These are phyloP conservation scores for Nymphicus hollandicus DNA, from an alignment of 2,113 vertebrate genomes.

Conservation along the genomic window DNA sequence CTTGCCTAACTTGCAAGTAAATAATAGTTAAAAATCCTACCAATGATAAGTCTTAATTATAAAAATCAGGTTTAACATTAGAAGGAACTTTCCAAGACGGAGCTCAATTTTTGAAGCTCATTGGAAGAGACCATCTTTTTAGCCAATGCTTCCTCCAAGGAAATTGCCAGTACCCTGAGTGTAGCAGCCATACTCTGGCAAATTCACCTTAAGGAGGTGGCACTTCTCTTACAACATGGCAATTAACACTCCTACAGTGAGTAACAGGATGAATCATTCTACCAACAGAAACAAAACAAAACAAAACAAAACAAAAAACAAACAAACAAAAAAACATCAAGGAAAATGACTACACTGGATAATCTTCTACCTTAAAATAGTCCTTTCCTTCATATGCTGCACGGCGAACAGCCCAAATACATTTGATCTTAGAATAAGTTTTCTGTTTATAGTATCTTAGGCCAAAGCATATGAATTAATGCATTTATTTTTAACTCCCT, in stretches of 20 bases:
- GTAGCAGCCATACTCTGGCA: background rate
- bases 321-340: background rate
- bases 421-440: background rate
- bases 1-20: background rate
- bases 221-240: background rate
- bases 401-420: background rate
- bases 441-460: background rate
- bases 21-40: background rate
- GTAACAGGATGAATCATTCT: background rate
- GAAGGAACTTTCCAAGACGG: accelerated
- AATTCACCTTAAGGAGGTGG: background rate
- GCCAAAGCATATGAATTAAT: background rate
- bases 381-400: background rate
- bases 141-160: background rate
- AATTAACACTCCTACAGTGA: background rate
- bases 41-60: background rate
- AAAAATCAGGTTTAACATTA: background rate
- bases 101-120: background rate
- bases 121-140: background rate
- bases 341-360: background rate
- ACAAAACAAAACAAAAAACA: too few relatives aligned
- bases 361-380: background rate
- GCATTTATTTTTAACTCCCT: background rate
- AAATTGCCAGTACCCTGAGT: accelerated
- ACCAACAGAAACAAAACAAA: background rate